Evolutionary conservation across 92 coral and sea anemone species (phyloP).

Genomic region (Zoanthus sansibaricus): DNA sequence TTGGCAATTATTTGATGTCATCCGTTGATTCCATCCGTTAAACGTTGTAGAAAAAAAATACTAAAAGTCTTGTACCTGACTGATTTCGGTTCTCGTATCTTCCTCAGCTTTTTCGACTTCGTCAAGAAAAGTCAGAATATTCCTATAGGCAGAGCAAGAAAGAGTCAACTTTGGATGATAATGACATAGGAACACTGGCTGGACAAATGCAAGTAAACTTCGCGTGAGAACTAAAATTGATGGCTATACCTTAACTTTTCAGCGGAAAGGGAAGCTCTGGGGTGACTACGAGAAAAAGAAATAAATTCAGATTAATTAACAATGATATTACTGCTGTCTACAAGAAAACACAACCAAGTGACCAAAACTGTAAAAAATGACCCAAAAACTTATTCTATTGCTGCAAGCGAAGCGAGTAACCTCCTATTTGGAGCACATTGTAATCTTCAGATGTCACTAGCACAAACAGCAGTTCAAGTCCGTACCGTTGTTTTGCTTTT

Average conservation of each 20-base stretch:
- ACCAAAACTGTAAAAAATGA: not conserved
- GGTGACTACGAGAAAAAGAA: slow-evolving; percentile 44
- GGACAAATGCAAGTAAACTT: not conserved
- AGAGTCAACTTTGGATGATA: not conserved
- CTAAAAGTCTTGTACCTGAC: slow-evolving; percentile 61
- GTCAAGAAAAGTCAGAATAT: slow-evolving; percentile 92
- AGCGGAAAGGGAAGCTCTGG: slow-evolving; percentile 71
- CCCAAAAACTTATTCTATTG: too few relatives aligned
- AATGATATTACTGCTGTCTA: not conserved
- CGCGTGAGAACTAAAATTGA: not conserved
- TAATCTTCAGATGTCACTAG: too few relatives aligned
- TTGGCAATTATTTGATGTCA: too few relatives aligned
- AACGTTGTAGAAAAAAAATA: not conserved
- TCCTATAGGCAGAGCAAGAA: slow-evolving; percentile 56
- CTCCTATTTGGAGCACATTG: too few relatives aligned
- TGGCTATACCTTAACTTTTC: slow-evolving; percentile 76
- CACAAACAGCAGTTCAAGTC: too few relatives aligned
- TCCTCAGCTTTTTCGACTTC: slow-evolving; percentile 99
- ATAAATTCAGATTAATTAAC: not conserved
- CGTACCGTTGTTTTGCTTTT: too few relatives aligned
- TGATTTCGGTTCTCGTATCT: slow-evolving; percentile 82
- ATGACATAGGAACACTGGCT: not conserved
- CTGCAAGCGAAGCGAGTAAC: too few relatives aligned
- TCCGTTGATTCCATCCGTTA: too few relatives aligned
- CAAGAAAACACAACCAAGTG: not conserved